phyloP scores from a whole-genome alignment of 1,140 invertebrate genomes.

The Cyrtorhinus lividipennis region DNA sequence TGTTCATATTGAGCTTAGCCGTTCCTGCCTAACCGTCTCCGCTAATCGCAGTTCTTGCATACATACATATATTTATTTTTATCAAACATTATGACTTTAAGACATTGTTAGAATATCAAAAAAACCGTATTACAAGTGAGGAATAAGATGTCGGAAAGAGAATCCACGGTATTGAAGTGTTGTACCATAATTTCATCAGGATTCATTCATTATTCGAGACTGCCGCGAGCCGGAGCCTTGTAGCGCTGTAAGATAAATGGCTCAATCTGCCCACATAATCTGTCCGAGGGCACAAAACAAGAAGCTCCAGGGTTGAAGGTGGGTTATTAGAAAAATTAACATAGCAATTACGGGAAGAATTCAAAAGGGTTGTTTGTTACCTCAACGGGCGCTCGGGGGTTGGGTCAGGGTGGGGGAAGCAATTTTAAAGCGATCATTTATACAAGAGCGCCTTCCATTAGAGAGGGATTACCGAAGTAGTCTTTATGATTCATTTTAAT shows the following conservation, averaged over 20 bases:
- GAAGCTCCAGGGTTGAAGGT: neutral
- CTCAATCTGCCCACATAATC: constrained; percentile 1
- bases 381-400: neutral
- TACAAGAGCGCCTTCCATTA: neutral
- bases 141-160: no score
- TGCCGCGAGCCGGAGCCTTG: neutral
- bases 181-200: no score
- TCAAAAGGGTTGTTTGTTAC: constrained; percentile 1
- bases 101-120: no score
- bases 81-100: no score
- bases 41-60: no score
- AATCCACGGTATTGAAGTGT: no score
- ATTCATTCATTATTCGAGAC: no score
- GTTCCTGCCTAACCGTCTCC: no score
- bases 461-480: constrained; percentile 1
- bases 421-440: constrained; percentile 7
- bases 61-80: no score
- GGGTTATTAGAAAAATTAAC: constrained; percentile 5
- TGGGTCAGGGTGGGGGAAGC: neutral
- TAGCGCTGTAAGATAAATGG: neutral
- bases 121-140: no score
- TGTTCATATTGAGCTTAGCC: no score
- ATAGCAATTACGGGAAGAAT: constrained; percentile 2
- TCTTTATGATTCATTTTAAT: constrained; percentile 10
- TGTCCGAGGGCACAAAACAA: neutral